Conservation (phyloP, 2,888 invertebrate species). For the Pristionchus fissidentatus region DNA sequence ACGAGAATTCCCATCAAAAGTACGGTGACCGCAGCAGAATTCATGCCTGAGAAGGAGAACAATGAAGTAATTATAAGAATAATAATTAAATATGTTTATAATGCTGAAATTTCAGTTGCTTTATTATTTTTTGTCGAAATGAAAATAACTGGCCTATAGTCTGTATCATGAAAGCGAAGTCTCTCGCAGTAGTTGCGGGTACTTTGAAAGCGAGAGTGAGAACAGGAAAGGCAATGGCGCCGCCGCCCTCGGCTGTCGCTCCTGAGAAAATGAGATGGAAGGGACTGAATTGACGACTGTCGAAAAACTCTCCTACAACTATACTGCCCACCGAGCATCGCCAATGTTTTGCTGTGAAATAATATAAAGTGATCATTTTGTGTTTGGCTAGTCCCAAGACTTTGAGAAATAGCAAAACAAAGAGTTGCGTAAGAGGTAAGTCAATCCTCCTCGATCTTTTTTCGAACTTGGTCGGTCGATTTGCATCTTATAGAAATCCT, state of each 20-base stretch:
- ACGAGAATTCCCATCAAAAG: slow-evolving; percentile 38
- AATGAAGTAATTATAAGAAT: background rate
- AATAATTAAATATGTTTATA: background rate
- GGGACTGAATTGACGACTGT: background rate
- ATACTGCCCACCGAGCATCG: too few species aligned
- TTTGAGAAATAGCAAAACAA: too few species aligned
- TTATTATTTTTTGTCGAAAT: background rate
- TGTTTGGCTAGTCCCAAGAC: too few species aligned
- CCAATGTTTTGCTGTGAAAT: too few species aligned
- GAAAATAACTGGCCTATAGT: slow-evolving; percentile 36
- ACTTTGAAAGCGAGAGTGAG: slow-evolving; percentile 59
- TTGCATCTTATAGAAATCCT: too few species aligned
- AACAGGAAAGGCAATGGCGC: slow-evolving; percentile 63
- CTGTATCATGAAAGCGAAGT: slow-evolving; percentile 64
- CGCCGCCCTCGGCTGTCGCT: slow-evolving; percentile 62
- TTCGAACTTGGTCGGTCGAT: too few species aligned
- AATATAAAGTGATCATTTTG: background rate
- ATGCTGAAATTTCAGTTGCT: background rate
- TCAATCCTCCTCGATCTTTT: too few species aligned
- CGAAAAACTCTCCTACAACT: too few species aligned
- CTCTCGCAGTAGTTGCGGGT: slow-evolving; percentile 54
- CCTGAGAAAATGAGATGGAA: slow-evolving; percentile 48
- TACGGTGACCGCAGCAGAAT: slow-evolving; percentile 37
- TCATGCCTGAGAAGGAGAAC: slow-evolving; percentile 31
- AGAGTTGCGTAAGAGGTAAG: too few species aligned